Conservation (phyloP, 2,797 vertebrate genomes). For the Cheirogaleus major region DNA sequence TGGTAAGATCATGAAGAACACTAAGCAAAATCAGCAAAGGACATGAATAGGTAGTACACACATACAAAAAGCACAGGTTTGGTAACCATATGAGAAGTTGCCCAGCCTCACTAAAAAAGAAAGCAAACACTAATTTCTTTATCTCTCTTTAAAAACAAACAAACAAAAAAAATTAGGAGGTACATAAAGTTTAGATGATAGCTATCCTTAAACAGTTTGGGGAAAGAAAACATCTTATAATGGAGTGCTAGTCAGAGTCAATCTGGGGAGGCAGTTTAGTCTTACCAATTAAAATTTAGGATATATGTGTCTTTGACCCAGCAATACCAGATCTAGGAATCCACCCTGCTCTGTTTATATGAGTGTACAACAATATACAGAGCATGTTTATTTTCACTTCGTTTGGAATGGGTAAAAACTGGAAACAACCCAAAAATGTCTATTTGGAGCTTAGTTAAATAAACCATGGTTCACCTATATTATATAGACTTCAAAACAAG, state of each 20-base stretch:
- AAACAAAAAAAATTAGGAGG: neutral
- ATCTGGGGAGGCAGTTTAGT: neutral
- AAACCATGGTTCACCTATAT: neutral
- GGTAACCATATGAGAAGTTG: neutral
- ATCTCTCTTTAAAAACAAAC: neutral
- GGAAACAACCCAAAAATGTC: neutral
- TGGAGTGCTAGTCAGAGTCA: neutral
- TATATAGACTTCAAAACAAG: neutral
- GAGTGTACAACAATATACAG: neutral
- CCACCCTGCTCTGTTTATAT: neutral
- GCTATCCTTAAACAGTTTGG: neutral
- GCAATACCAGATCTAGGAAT: neutral
- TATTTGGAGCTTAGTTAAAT: neutral
- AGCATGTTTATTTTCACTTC: slow-evolving; percentile 13
- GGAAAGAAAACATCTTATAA: neutral
- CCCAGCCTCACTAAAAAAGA: neutral
- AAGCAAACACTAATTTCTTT: neutral
- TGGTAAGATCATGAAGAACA: neutral
- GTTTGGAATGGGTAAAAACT: neutral
- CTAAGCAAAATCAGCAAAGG: neutral
- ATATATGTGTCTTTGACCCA: neutral
- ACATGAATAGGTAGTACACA: neutral
- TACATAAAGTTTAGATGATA: neutral
- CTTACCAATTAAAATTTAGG: neutral
- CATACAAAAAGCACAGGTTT: neutral